Percentiles rank a stretch among this genome's conserved stretches.
Conservation (phyloP, 2,888 invertebrate species). For the Nomada fabriciana region DNA sequence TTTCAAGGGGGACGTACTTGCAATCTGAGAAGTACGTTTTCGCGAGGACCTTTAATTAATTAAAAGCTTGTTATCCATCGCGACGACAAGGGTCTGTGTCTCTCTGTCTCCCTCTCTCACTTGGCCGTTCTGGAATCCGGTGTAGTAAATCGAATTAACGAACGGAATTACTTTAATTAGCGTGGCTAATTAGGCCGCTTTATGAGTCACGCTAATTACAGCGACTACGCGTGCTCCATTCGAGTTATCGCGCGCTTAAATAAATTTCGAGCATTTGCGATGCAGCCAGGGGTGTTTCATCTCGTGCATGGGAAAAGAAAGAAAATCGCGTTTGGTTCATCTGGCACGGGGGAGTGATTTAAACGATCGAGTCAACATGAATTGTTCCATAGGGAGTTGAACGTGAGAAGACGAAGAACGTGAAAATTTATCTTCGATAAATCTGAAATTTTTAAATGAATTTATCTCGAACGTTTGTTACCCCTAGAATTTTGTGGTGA, state of each 20-base stretch:
- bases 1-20: too few species aligned
- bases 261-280: slow-evolving; percentile 30
- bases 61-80: slow-evolving; percentile 37
- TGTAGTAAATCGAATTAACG: slow-evolving; percentile 56
- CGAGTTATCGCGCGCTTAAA: slow-evolving; percentile 49
- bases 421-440: too few species aligned
- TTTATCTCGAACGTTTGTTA: too few species aligned
- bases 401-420: too few species aligned
- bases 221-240: neutral
- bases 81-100: neutral
- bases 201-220: slow-evolving; percentile 48
- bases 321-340: neutral
- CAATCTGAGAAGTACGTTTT: too few species aligned
- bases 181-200: slow-evolving; percentile 53
- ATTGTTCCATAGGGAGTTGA: too few species aligned
- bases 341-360: too few species aligned
- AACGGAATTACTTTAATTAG: slow-evolving; percentile 63
- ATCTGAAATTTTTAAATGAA: too few species aligned
- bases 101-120: neutral
- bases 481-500: too few species aligned
- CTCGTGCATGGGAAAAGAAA: neutral
- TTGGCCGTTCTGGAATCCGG: slow-evolving; percentile 21
- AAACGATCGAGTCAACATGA: neutral
- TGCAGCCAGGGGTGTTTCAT: neutral
- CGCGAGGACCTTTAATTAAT: slow-evolving; percentile 9